Conservation (phyloP, 2,113 vertebrate genomes). For the Anhinga rufa region DNA sequence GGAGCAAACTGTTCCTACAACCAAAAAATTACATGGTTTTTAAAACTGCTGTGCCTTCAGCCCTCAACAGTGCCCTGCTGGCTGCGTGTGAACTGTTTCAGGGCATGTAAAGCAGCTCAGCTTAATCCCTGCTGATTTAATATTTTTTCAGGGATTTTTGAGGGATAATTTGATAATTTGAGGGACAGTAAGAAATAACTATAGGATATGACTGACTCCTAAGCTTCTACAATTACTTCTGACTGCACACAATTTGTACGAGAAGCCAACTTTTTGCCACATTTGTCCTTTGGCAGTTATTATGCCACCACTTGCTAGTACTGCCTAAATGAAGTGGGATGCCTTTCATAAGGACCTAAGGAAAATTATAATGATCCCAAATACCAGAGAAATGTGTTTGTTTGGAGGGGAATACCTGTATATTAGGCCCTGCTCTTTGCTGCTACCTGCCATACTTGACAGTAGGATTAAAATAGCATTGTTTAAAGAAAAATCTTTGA, state of each 20-base stretch:
- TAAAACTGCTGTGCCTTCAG: background rate
- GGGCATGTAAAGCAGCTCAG: background rate
- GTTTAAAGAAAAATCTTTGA: background rate
- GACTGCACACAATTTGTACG: background rate
- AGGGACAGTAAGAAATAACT: background rate
- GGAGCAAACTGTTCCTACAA: background rate
- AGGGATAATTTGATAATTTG: background rate
- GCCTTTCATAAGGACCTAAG: background rate
- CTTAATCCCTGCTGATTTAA: background rate
- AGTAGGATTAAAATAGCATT: background rate
- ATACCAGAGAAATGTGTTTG: background rate
- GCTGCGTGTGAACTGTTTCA: background rate
- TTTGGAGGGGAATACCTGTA: background rate
- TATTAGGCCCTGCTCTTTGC: background rate
- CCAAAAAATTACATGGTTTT: background rate
- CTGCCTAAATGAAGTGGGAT: background rate
- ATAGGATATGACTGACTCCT: background rate
- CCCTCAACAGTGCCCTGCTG: background rate
- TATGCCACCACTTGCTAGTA: background rate
- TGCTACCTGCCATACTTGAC: background rate
- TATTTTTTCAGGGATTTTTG: no score
- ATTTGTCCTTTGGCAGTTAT: background rate
- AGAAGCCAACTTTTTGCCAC: background rate
- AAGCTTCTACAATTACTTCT: background rate
- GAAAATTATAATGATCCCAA: background rate